Base-by-base conservation (phyloP, 2,888 invertebrate genomes). In the Tillus elongatus region DNA sequence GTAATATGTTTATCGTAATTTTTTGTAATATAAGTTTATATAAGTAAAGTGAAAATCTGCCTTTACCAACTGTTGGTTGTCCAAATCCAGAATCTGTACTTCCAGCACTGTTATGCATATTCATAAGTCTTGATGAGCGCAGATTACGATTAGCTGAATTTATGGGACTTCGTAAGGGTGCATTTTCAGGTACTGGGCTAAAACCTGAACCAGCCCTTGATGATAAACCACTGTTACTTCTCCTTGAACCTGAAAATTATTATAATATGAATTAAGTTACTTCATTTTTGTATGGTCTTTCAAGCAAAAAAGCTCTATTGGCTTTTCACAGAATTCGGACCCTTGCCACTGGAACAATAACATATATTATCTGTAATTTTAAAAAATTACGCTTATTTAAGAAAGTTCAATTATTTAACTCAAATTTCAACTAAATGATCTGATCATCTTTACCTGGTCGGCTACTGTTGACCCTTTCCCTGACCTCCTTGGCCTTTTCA, bases 381-480 rank as follows among this genome's bases (percentile, higher is more conserved):
- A n/a, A n/a, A n/a, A n/a, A n/a, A n/a, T n/a, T n/a, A n/a, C n/a
- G n/a, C n/a, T n/a, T n/a, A n/a, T n/a, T n/a, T n/a, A n/a, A n/a
- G n/a, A n/a, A n/a, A n/a, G n/a, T n/a, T n/a, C n/a, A n/a, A n/a
- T n/a, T n/a, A n/a, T n/a, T n/a, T n/a, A n/a, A n/a, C n/a, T n/a
- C n/a, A n/a, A n/a, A n/a, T n/a, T n/a, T n/a, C n/a, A n/a, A n/a
- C n/a, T n/a, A n/a, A n/a, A n/a, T n/a, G n/a, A n/a, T n/a, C n/a
- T 19, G 6, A 19, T 19, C n/a, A 8, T 8, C 29, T 31, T 40
- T 62, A 60, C 72, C 72, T 42, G 73, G 72, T 45, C 73, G 60
- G 44, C 71, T 74, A 43, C 74, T 75, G 30, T 70, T 70, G 35
- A 74, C 72, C 37, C 75, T 59, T 42, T 75, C 74, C 42, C 73